These are phyloP conservation scores for Phyllopteryx taeniolatus DNA, from an alignment of 2,113 vertebrate genomes.

Conservation along the genomic window DNA sequence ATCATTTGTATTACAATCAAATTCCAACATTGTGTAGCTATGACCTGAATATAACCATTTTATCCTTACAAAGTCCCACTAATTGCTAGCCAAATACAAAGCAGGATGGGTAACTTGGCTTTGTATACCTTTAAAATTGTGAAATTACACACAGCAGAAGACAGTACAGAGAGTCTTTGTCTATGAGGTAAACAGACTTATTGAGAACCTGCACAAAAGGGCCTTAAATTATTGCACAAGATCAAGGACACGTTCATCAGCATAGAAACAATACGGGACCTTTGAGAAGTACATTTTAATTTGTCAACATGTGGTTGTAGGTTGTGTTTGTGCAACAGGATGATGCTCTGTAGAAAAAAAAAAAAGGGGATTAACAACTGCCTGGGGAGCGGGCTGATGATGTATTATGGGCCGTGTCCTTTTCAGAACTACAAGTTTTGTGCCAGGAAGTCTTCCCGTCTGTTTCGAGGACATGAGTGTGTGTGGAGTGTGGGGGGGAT, in stretches of 20 bases:
- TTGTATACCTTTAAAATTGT: neutral
- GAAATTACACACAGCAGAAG: conserved; percentile 15
- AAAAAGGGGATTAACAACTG: conserved; percentile 25
- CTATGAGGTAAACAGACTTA: conserved; percentile 28
- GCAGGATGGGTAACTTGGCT: too few relatives aligned
- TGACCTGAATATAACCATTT: too few relatives aligned
- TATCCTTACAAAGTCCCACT: too few relatives aligned
- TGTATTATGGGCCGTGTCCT: conserved; percentile 37
- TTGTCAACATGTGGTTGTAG: conserved; percentile 12
- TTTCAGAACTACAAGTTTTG: conserved; percentile 53
- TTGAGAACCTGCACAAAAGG: conserved; percentile 21
- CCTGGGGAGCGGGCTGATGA: conserved; percentile 39
- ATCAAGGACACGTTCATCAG: neutral
- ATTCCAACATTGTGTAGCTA: too few relatives aligned
- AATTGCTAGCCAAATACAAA: too few relatives aligned
- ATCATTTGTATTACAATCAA: too few relatives aligned
- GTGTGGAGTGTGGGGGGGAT: conserved; percentile 7
- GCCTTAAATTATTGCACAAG: conserved; percentile 41
- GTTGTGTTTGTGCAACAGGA: conserved; percentile 31
- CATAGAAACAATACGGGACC: conserved; percentile 20
- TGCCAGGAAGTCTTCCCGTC: conserved; percentile 44
- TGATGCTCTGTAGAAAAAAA: neutral
- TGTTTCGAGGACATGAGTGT: conserved; percentile 32
- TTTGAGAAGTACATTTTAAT: neutral
- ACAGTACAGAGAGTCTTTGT: conserved; percentile 34